Base-by-base conservation (phyloP, 1,140 invertebrate genomes). In the Argopecten irradians region DNA sequence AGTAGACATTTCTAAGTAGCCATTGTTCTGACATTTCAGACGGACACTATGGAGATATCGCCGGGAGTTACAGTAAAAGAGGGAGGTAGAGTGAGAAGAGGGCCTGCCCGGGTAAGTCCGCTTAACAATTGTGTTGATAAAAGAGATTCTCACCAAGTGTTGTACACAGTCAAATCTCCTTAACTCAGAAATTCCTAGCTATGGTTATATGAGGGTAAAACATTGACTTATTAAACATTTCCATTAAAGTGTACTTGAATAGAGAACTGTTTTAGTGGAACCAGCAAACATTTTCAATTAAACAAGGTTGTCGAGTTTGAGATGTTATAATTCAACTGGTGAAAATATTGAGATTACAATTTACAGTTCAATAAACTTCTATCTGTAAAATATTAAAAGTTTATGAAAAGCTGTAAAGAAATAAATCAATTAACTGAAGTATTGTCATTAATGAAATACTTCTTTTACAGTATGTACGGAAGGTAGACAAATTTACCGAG, bases 1-100 rank as follows among this genome's bases (percentile, higher is more conserved):
- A n/a, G n/a, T n/a, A n/a, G n/a, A n/a, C n/a, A n/a, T n/a, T n/a
- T n/a, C n/a, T n/a, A n/a, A n/a, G n/a, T n/a, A n/a, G n/a, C n/a
- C n/a, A n/a, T 82, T 28, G 28, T 89, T 87, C 7, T 87, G 32
- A 43, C 82, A 32, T 90, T 90, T 39, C 87, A 95, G 95, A 93
- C 95, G 89, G 94, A 95, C 84, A 88, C 92, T 0, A 95, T 95
- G 92, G 94, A 95, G 34, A 82, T 95, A 33, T 83, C 93, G 28
- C 90, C 93, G 22, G 95, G 95, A 43, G 94, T 95, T 0, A 92
- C 90, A 22, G 92, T 95, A 0, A 92, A 90, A 71, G 95, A 95
- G 90, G 93, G 92, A 43, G 92, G 93, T 11, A 83, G 93, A 43
- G 88, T 94, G 13, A 95, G 93, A 90, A 92, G 92, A 87, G 95